Conservation (phyloP, 2,113 vertebrate species). For the Melanostigma gelatinosum region DNA sequence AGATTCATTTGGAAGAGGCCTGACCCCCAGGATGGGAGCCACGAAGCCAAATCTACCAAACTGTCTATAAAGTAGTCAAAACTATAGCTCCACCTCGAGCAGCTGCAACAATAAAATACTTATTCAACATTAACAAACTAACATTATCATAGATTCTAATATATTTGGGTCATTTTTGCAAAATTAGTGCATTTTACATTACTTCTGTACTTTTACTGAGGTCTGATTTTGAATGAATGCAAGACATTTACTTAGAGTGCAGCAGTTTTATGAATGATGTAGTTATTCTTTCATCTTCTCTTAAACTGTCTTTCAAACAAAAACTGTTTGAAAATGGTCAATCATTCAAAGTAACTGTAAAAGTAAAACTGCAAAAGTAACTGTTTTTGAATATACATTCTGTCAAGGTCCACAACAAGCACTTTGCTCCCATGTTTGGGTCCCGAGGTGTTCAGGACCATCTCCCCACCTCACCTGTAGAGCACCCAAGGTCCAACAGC, state of each 20-base stretch:
- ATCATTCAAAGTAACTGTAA: not conserved
- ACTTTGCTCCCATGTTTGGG: not conserved
- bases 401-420: not conserved
- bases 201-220: not conserved
- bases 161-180: not conserved
- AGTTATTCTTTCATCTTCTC: not conserved
- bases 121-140: not conserved
- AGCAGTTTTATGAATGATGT: not conserved
- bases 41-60: not conserved
- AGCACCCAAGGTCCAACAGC: not conserved
- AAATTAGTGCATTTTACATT: not conserved
- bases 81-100: not conserved
- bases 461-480: not conserved
- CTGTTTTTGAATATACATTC: not conserved
- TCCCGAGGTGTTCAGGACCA: not conserved
- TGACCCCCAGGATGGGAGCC: too few species aligned
- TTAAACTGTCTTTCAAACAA: not conserved
- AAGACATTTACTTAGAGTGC: not conserved
- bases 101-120: not conserved
- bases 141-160: not conserved
- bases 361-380: not conserved
- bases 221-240: not conserved
- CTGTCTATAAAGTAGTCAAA: not conserved
- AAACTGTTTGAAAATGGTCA: not conserved
- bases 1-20: not conserved